Conservation (phyloP, 2,113 vertebrate genomes). For the Scatophagus argus region DNA sequence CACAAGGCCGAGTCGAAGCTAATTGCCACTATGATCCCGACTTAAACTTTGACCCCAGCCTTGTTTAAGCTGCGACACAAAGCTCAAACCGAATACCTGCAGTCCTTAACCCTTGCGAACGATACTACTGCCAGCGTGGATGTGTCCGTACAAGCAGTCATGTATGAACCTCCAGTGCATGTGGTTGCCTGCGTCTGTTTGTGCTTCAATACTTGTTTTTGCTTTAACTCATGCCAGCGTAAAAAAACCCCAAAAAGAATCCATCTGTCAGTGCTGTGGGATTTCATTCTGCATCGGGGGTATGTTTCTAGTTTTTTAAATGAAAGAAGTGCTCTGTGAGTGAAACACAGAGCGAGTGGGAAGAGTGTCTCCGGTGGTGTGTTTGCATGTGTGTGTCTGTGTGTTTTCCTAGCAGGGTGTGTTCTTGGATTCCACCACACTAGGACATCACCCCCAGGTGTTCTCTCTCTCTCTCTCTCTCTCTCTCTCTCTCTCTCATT, state of each 20-base stretch:
- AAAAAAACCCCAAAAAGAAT: constrained; percentile 64
- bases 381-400: constrained; percentile 71
- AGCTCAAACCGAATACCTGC: constrained; percentile 46
- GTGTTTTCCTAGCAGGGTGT: constrained; percentile 84
- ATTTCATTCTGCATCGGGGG: constrained; percentile 65
- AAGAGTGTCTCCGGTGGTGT: constrained; percentile 57
- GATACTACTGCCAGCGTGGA: constrained; percentile 62
- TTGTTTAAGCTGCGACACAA: constrained; percentile 41
- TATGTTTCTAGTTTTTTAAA: constrained; percentile 79
- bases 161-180: constrained; percentile 56
- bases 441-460: constrained; percentile 84
- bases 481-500: constrained; percentile 25
- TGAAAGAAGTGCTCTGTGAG: constrained; percentile 71
- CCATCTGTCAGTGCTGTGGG: constrained; percentile 69
- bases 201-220: constrained; percentile 72
- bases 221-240: constrained; percentile 67
- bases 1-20: constrained; percentile 32
- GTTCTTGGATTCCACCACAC: constrained; percentile 84
- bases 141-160: constrained; percentile 68
- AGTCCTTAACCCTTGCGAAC: constrained; percentile 54
- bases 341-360: constrained; percentile 27
- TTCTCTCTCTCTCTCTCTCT: constrained; percentile 51
- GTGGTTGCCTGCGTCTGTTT: constrained; percentile 68
- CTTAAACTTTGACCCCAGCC: constrained; percentile 68
- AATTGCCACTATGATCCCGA: constrained; percentile 64